Percentiles rank a stretch among this genome's conserved stretches.
Conservation (phyloP, 2,113 vertebrate species). For the Rallus limicola region DNA sequence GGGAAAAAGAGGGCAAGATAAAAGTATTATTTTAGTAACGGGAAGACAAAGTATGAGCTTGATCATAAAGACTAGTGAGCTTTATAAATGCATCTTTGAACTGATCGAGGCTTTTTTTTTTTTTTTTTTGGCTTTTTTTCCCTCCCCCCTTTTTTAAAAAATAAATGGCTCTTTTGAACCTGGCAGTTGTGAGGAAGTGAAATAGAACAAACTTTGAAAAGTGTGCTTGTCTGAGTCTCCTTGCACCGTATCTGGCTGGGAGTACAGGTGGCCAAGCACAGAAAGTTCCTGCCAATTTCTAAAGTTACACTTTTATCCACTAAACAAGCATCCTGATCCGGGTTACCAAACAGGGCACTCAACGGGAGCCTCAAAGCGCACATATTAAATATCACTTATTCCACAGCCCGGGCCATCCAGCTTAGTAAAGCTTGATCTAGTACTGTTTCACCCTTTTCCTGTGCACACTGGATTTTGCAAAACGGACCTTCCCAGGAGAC, state of each 20-base stretch:
- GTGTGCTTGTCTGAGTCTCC: constrained; percentile 71
- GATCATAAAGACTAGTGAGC: constrained; percentile 41
- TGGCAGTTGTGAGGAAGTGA: constrained; percentile 70
- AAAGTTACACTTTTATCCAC: constrained; percentile 85
- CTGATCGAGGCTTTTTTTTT: neutral
- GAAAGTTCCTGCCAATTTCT: constrained; percentile 86
- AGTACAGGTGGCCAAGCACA: constrained; percentile 79
- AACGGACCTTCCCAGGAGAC: constrained; percentile 78
- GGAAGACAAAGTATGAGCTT: constrained; percentile 64
- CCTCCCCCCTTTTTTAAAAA: neutral
- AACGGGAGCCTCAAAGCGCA: constrained; percentile 73
- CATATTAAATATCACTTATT: constrained; percentile 82
- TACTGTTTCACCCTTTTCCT: constrained; percentile 74
- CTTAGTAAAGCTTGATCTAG: constrained; percentile 71
- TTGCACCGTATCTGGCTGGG: constrained; percentile 74
- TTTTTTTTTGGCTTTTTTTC: neutral
- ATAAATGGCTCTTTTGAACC: constrained; percentile 76
- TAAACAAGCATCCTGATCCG: constrained; percentile 85
- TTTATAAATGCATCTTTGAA: constrained; percentile 71
- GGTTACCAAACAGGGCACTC: constrained; percentile 79
- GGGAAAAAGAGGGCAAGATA: neutral
- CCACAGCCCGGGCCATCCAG: constrained; percentile 67
- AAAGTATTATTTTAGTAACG: constrained; percentile 71
- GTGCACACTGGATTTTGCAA: constrained; percentile 71
- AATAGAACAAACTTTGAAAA: constrained; percentile 74